phyloP scores from a whole-genome alignment of 2,113 vertebrate genomes.

The Zeus faber region DNA sequence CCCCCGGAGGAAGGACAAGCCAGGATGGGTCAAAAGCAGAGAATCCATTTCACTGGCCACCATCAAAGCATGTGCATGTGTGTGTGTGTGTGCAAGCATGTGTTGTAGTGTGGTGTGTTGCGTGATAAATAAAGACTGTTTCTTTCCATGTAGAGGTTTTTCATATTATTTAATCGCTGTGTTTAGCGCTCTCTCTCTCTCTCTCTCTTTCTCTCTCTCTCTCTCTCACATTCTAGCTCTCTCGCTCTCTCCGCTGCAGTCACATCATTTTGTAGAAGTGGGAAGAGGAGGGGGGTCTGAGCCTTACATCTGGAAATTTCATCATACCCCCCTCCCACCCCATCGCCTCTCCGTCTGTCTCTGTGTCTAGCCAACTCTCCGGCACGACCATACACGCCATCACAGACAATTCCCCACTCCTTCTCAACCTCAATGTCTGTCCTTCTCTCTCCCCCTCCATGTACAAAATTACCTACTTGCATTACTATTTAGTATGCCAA shows the following conservation, averaged over 20 bases:
- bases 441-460: background rate
- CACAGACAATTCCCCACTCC: background rate
- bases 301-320: conserved; percentile 43
- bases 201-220: conserved; percentile 1
- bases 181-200: too few relatives aligned
- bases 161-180: too few relatives aligned
- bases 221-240: background rate
- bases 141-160: background rate
- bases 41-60: too few relatives aligned
- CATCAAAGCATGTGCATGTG: background rate
- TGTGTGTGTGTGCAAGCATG: background rate
- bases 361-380: background rate
- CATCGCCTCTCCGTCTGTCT: too few relatives aligned
- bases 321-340: conserved; percentile 15
- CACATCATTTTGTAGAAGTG: conserved; percentile 5
- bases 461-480: too few relatives aligned
- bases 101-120: background rate
- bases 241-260: background rate
- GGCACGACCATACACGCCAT: background rate
- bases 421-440: background rate
- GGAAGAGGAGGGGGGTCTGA: conserved; percentile 17
- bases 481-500: too few relatives aligned
- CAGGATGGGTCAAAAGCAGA: too few relatives aligned
- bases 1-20: too few relatives aligned
- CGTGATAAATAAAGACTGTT: background rate